Base-by-base conservation (phyloP, 2,113 vertebrate species). In the Strix uralensis region DNA sequence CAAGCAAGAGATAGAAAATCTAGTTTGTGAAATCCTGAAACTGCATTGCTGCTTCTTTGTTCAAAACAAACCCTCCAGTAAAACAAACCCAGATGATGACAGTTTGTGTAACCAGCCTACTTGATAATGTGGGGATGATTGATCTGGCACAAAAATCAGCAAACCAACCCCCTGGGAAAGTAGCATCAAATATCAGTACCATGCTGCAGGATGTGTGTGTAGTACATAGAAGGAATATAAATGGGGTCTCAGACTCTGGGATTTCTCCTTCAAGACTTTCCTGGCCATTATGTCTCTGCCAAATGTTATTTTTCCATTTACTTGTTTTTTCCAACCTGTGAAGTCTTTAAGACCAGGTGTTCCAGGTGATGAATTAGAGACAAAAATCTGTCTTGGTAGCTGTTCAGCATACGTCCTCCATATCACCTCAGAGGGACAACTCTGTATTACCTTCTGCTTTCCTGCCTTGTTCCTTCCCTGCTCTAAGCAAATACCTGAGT, bases 151-250 rank as follows among this genome's bases (percentile, higher is more conserved):
- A 87, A 78, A 82, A 80, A 34, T 11, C 11, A 25, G 13, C 40
- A 55, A 84, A 7, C 8, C 26, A 65, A 0, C 0, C 9, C 8
- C 3, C 20, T 51, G 61, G 47, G 26, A 81, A 81, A 74, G 42
- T 32, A 71, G 23, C 26, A 47, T n/a, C 0, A 1, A 14, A 11
- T 52, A 9, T 12, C 10, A 7, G 15, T 30, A 54, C 26, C 4
- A 8, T 32, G 23, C 22, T 61, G 26, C 58, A 49, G 36, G 21
- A 25, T 32, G 19, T 25, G 7, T n/a, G 23, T 38, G 34, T 17
- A 30, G 40, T 44, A 16, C 2, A 3, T 2, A 34, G 49, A 65
- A 80, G 5, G 42, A 32, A 30, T 26, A 2, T 12, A 78, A 27
- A 8, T 40, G 23, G 4, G 8, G 5, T 26, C 30, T 57, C 6